Evolutionary conservation across 2,888 invertebrate genomes (phyloP).

Genomic region (Acanthacorydalis orientalis): DNA sequence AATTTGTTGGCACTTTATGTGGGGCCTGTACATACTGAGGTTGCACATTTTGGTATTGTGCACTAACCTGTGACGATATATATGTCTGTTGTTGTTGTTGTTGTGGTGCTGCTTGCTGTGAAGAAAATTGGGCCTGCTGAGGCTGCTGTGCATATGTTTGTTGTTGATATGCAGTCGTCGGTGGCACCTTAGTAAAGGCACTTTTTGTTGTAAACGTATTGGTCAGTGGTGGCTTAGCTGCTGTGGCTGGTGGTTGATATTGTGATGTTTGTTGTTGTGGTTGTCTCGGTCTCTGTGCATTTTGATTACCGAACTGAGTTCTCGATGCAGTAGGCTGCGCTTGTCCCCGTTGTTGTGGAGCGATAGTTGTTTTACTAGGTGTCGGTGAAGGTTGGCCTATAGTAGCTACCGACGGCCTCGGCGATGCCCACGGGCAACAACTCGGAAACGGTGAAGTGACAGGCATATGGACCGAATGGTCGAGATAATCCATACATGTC

Average conservation of each 20-base stretch:
- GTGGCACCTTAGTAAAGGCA: no score
- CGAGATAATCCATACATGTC: slow-evolving; percentile 89
- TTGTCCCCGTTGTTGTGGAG: not conserved
- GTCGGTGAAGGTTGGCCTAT: not conserved
- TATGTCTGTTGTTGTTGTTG: slow-evolving; percentile 33
- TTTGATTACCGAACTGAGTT: not conserved
- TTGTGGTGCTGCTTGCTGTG: slow-evolving; percentile 32
- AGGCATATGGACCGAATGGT: slow-evolving; percentile 40
- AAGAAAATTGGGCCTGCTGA: slow-evolving; percentile 9
- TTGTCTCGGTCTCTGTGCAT: not conserved
- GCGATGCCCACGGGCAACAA: not conserved
- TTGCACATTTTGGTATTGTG: no score
- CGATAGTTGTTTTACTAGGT: not conserved
- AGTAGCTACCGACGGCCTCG: not conserved
- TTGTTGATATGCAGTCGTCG: not conserved
- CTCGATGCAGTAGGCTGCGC: not conserved
- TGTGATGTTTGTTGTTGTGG: slow-evolving; percentile 4
- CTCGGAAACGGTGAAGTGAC: not conserved
- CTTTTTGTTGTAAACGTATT: no score
- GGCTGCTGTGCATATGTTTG: slow-evolving; percentile 9
- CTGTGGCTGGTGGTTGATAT: slow-evolving; percentile 5
- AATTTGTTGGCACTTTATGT: slow-evolving; percentile 26
- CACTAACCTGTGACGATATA: slow-evolving; percentile 28
- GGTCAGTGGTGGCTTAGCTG: no score
- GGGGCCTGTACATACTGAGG: slow-evolving; percentile 26